phyloP scores from a whole-genome alignment of 2,797 vertebrate species.

The Melanotaenia boesemani region DNA sequence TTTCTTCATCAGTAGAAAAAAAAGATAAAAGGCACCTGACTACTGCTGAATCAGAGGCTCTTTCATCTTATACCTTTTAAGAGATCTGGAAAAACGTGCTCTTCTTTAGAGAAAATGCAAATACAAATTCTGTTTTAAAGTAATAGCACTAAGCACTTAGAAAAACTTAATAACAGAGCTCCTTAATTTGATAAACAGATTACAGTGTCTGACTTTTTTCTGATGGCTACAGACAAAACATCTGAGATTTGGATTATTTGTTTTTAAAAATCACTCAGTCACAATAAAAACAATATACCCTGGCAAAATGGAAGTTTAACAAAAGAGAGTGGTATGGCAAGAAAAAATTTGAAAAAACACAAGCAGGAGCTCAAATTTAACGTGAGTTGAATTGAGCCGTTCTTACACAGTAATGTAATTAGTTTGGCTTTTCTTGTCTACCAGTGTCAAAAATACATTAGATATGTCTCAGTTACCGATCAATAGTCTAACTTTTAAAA shows the following conservation, averaged over 20 bases:
- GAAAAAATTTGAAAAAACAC: neutral
- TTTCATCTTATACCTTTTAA: conserved; percentile 67
- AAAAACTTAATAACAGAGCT: conserved; percentile 27
- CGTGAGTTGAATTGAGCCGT: neutral
- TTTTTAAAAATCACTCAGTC: neutral
- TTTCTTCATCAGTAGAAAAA: conserved; percentile 46
- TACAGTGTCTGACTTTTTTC: conserved; percentile 2
- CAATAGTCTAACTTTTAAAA: no score
- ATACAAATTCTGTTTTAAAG: conserved; percentile 46
- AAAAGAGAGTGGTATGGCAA: neutral
- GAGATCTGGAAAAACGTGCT: conserved; percentile 52
- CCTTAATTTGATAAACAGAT: conserved; percentile 24
- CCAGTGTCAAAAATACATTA: neutral
- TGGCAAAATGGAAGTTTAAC: neutral
- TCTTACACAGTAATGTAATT: neutral
- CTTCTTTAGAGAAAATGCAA: conserved; percentile 57
- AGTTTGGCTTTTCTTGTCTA: neutral
- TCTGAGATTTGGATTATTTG: neutral
- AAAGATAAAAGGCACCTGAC: conserved; percentile 43
- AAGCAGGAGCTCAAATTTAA: neutral
- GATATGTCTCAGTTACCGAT: neutral
- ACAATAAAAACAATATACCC: neutral
- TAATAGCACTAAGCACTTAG: conserved; percentile 28
- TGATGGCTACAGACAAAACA: neutral
- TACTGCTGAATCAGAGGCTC: conserved; percentile 66